These are phyloP conservation scores for Hapalemur alaotrensis DNA, from an alignment of 2,797 vertebrate species.

Conservation along the genomic window DNA sequence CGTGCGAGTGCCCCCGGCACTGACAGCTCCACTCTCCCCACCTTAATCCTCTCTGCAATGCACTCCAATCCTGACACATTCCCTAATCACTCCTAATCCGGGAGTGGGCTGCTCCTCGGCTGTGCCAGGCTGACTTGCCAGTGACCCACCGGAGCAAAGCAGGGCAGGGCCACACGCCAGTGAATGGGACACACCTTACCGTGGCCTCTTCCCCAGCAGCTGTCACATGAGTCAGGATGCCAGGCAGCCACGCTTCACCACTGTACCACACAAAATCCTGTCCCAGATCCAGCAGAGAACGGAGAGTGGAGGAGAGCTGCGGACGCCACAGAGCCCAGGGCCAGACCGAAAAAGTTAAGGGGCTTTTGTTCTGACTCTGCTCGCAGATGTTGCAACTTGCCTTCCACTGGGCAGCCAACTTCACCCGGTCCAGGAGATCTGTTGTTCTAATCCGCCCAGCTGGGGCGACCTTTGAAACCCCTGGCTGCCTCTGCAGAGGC, in stretches of 20 bases:
- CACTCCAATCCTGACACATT: constrained; percentile 81
- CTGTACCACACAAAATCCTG: constrained; percentile 69
- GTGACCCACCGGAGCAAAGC: neutral
- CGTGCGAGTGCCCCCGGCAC: neutral
- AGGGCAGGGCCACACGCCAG: neutral
- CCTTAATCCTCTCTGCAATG: constrained; percentile 79
- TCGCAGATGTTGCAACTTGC: constrained; percentile 71
- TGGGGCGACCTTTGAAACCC: constrained; percentile 77
- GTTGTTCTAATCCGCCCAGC: constrained; percentile 73
- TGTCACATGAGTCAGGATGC: constrained; percentile 50
- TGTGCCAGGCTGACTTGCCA: neutral
- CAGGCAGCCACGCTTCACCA: constrained; percentile 51
- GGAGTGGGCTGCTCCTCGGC: neutral
- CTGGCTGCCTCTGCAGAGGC: constrained; percentile 55
- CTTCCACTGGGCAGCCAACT: constrained; percentile 64
- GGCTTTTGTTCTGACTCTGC: constrained; percentile 66
- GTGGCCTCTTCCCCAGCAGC: constrained; percentile 31
- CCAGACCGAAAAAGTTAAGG: constrained; percentile 65
- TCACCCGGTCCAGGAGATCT: constrained; percentile 63
- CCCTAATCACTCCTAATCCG: constrained; percentile 79
- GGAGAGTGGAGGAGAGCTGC: constrained; percentile 45
- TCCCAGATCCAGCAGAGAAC: constrained; percentile 48
- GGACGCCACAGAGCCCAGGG: constrained; percentile 16
- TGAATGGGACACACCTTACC: constrained; percentile 44
- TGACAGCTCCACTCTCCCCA: neutral